Evolutionary conservation across 2,797 vertebrate species (phyloP), one percentile per base, ranked within the genome.

Genomic region (Alectoris magna): DNA sequence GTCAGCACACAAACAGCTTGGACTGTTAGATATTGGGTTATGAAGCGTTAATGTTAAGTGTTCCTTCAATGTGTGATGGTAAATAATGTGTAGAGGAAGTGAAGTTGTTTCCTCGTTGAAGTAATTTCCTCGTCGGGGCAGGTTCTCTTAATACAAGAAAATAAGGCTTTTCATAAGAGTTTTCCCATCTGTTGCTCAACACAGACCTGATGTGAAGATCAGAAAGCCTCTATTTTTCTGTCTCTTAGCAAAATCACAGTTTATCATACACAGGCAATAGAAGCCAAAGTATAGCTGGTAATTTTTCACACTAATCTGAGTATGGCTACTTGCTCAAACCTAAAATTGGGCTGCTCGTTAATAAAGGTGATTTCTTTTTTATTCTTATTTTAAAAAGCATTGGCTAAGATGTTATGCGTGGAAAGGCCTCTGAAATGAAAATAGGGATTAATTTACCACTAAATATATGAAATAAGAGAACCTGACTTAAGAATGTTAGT

Each of bases 211-310:
- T 84, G 11, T 51, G 58, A 68, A 76, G 58, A 70, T 87, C 36
- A 49, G 79, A 74, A 88, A 79, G 8, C 15, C 48, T 93, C 29
- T 73, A n/a, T 82, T 82, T 92, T 92, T n/a, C 48, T 82, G 51
- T 73, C 62, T 82, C 6, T 1, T 76, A 67, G 21, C 43, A 51
- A 9, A 55, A 49, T 44, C n/a, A 78, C 24, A 16, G 17, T 74
- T 83, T 88, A 51, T 87, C 82, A 56, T 59, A 18, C 16, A 56
- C 2, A 2, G 39, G 22, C 90, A 82, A 66, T 76, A 85, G 84
- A 76, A 89, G 79, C 71, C 46, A 62, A 91, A 91, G 36, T 62
- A 15, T 48, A 76, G 48, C 36, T 85, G 79, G n/a, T 85, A 79
- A 83, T 83, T 87, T 63, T 76, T 83, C 79, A 56, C 83, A 56